Evolutionary conservation across 1,140 invertebrate species (phyloP).

Genomic region (Habropoda laboriosa): DNA sequence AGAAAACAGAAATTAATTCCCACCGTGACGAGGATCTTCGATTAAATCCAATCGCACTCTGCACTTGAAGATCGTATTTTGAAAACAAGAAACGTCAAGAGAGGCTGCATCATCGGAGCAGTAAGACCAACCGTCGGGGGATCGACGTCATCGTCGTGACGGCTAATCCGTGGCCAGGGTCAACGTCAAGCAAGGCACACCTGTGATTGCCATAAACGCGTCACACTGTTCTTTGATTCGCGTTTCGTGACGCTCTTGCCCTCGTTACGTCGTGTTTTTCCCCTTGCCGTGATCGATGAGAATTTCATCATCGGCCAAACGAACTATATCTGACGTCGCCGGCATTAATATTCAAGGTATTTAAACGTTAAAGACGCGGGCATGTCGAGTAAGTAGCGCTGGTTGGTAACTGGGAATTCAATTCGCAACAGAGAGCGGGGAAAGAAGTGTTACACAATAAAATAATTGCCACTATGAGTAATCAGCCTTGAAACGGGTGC

Average conservation of each 20-base stretch:
- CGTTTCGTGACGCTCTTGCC: not conserved
- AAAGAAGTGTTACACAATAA: slow-evolving; percentile 20
- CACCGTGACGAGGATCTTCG: no score
- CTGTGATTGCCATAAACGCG: not conserved
- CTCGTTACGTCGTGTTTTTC: not conserved
- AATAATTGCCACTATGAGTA: slow-evolving; percentile 29
- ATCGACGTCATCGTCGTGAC: not conserved
- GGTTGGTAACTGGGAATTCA: slow-evolving; percentile 13
- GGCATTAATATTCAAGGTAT: slow-evolving; percentile 32
- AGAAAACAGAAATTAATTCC: not conserved
- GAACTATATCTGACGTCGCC: not conserved
- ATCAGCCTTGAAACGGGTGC: not conserved
- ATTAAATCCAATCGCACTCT: no score
- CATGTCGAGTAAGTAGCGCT: not conserved
- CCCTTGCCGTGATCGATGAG: no score
- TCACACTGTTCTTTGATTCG: not conserved
- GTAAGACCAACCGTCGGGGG: not conserved
- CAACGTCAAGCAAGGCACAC: slow-evolving; percentile 17
- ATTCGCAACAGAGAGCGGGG: not conserved
- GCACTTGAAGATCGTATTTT: not conserved
- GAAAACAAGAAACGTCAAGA: not conserved
- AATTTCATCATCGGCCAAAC: slow-evolving; percentile 24
- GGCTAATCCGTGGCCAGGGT: not conserved
- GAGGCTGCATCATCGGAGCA: not conserved
- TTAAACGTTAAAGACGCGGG: slow-evolving; percentile 11